A percentile compares a stretch with the other conserved stretches of the same genome.
Evolutionary conservation across 2,888 invertebrate species (phyloP).

Genomic region (Nipponacmea schrenckii): DNA sequence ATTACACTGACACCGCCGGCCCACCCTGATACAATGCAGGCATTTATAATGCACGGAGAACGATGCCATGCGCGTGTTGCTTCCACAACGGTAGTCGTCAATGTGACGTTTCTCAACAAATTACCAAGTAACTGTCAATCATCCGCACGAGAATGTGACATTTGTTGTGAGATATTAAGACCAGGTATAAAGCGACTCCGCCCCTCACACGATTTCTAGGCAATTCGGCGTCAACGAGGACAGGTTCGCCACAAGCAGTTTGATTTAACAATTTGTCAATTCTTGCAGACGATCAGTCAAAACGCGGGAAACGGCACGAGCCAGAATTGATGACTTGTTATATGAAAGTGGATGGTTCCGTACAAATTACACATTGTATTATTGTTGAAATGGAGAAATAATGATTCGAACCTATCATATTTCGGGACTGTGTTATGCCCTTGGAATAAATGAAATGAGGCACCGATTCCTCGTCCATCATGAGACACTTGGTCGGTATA

Average conservation of each 20-base stretch:
- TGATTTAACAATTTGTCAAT: slow-evolving; percentile 25
- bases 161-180: slow-evolving; percentile 15
- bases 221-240: slow-evolving; percentile 23
- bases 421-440: slow-evolving; percentile 4
- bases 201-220: slow-evolving; percentile 19
- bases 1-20: background rate
- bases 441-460: background rate
- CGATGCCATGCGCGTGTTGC: slow-evolving; percentile 22
- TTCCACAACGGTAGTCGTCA: slow-evolving; percentile 16
- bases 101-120: slow-evolving; percentile 21
- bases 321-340: slow-evolving; percentile 19
- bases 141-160: slow-evolving; percentile 19
- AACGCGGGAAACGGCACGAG: slow-evolving; percentile 21
- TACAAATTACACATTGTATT: slow-evolving; percentile 22
- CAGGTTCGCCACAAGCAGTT: slow-evolving; percentile 15
- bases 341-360: slow-evolving; percentile 21
- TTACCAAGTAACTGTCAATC: slow-evolving; percentile 21
- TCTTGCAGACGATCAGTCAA: slow-evolving; percentile 21
- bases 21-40: slow-evolving; percentile 23
- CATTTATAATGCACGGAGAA: slow-evolving; percentile 15
- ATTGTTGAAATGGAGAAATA: slow-evolving; percentile 16
- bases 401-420: slow-evolving; percentile 19
- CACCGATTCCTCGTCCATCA: too few species aligned
- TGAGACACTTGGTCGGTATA: too few species aligned
- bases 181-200: slow-evolving; percentile 16